These are phyloP conservation scores for Heloderma charlesbogerti DNA, from an alignment of 2,113 vertebrate species.

Conservation along the genomic window DNA sequence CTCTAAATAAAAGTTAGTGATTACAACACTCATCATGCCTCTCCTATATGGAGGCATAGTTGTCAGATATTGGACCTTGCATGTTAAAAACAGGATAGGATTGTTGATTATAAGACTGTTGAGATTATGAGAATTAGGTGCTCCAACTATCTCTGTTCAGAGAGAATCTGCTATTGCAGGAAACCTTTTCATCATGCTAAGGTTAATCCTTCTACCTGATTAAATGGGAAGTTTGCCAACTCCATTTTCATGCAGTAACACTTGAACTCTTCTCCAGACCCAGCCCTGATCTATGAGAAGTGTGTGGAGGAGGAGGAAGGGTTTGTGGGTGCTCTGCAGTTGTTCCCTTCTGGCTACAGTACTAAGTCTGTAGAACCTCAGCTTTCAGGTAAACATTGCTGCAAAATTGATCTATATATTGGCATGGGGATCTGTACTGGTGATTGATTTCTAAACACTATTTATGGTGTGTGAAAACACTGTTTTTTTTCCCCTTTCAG, in stretches of 20 bases:
- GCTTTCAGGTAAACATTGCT: constrained; percentile 86
- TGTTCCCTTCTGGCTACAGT: constrained; percentile 89
- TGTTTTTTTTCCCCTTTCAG: constrained; percentile 67
- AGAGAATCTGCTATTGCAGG: not conserved
- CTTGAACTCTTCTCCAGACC: constrained; percentile 78
- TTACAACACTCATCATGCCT: not conserved
- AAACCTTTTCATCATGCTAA: not conserved
- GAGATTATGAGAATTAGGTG: not conserved
- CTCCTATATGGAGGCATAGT: not conserved
- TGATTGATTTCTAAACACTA: not conserved
- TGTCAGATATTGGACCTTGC: not conserved
- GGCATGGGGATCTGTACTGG: not conserved
- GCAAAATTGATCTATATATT: not conserved
- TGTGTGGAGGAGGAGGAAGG: constrained; percentile 92
- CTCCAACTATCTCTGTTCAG: not conserved
- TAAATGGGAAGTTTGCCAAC: not conserved
- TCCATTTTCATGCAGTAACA: not conserved
- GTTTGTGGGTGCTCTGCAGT: constrained; percentile 87
- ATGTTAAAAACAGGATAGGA: not conserved
- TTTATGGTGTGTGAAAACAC: not conserved
- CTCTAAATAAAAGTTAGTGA: not conserved
- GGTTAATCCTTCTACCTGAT: not conserved
- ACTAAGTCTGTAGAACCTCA: constrained; percentile 91
- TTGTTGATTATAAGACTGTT: not conserved
- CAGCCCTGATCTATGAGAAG: constrained; percentile 93